Evolutionary conservation across 2,797 vertebrate genomes (phyloP).

Genomic region (Mionectes olivaceus): DNA sequence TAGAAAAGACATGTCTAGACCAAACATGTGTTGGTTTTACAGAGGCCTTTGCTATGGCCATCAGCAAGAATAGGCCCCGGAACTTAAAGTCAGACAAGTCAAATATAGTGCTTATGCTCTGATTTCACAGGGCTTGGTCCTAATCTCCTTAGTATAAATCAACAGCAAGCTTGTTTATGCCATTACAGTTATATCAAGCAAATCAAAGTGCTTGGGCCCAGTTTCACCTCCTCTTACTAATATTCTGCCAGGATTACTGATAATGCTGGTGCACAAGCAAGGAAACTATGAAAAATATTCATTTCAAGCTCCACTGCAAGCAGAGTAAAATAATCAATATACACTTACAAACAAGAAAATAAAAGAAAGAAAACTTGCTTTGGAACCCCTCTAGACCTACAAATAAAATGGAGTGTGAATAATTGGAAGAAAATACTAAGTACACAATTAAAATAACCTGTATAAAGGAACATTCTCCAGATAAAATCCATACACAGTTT

Average conservation of each 20-base stretch:
- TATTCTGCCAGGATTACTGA: constrained; percentile 35
- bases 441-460: background rate
- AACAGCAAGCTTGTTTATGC: background rate
- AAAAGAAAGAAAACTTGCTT: background rate
- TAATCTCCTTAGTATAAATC: background rate
- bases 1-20: background rate
- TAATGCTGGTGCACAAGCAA: background rate
- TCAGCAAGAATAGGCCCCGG: background rate
- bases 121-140: background rate
- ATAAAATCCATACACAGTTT: background rate
- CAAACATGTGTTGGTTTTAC: fast-evolving
- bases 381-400: background rate
- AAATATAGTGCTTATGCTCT: background rate
- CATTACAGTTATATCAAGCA: background rate
- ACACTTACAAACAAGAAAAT: background rate
- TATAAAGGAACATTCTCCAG: background rate
- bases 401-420: background rate
- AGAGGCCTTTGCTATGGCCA: background rate
- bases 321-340: constrained; percentile 66
- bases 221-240: constrained; percentile 4
- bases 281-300: constrained; percentile 55
- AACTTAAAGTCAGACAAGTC: background rate
- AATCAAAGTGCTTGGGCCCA: background rate
- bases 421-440: background rate
- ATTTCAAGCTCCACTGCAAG: constrained; percentile 66